Evolutionary conservation across 2,113 vertebrate species (phyloP).

Genomic region (Cynocephalus volans): DNA sequence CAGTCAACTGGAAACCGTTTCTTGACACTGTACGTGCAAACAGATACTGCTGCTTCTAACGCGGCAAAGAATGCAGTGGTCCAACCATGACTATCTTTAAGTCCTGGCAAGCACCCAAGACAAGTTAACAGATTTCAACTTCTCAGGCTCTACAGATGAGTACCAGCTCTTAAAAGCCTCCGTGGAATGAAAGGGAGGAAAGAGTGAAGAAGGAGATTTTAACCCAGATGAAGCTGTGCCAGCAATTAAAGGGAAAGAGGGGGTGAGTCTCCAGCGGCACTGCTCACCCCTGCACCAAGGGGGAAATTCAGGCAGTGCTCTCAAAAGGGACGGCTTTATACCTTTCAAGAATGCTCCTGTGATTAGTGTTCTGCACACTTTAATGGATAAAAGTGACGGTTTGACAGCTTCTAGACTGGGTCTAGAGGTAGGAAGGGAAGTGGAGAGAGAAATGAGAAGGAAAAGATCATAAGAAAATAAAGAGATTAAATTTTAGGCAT

Average conservation of each 20-base stretch:
- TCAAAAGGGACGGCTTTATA: neutral
- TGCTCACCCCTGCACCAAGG: neutral
- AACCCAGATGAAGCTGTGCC: neutral
- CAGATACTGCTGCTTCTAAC: conserved; percentile 63
- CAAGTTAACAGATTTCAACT: conserved; percentile 31
- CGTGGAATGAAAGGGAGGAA: neutral
- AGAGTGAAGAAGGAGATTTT: neutral
- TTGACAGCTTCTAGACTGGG: neutral
- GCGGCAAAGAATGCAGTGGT: conserved; percentile 75
- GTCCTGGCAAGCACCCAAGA: conserved; percentile 76
- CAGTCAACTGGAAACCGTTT: conserved; percentile 83
- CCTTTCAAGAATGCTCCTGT: neutral
- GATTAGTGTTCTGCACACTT: neutral
- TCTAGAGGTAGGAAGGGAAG: neutral
- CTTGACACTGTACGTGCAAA: conserved; percentile 72
- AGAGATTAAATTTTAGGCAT: neutral
- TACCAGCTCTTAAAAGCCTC: conserved; percentile 62
- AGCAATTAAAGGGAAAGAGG: neutral
- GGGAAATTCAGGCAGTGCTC: neutral
- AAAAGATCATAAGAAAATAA: neutral
- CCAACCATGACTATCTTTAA: conserved; percentile 71
- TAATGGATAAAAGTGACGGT: neutral
- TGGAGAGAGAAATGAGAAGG: neutral
- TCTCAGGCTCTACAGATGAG: conserved; percentile 25
- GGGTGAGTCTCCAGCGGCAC: fast-evolving